phyloP scores from a whole-genome alignment of 2,113 vertebrate genomes.

The Collichthys lucidus region DNA sequence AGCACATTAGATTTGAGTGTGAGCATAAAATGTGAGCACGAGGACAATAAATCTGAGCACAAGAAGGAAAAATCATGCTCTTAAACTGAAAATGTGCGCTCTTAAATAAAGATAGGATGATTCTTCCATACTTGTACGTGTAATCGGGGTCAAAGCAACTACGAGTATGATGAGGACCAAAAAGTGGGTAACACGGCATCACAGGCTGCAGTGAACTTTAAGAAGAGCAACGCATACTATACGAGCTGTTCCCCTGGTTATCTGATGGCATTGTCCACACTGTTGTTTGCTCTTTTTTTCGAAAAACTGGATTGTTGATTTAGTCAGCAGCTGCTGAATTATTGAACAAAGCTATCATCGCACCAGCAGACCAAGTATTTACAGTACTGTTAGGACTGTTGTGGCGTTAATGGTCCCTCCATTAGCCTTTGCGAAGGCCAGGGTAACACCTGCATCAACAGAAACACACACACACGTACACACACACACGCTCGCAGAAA shows the following conservation, averaged over 20 bases:
- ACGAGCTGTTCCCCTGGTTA: constrained; percentile 15
- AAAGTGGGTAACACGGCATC: background rate
- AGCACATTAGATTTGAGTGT: no score
- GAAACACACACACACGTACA: constrained; percentile 42
- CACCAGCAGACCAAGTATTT: constrained; percentile 73
- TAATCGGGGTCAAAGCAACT: no score
- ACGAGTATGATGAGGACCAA: background rate
- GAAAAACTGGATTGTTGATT: constrained; percentile 62
- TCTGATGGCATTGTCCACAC: constrained; percentile 38
- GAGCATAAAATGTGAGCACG: no score
- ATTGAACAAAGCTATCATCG: constrained; percentile 75
- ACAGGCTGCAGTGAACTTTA: background rate
- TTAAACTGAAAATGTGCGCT: no score
- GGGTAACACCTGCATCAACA: constrained; percentile 78
- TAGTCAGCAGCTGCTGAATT: constrained; percentile 76
- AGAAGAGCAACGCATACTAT: background rate
- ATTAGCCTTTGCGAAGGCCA: constrained; percentile 70
- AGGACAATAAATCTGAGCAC: no score
- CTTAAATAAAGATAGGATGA: no score
- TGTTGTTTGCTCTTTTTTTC: constrained; percentile 47
- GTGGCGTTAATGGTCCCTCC: constrained; percentile 73
- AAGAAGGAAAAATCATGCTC: no score
- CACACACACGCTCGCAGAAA: constrained; percentile 34
- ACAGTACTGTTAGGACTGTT: constrained; percentile 72
- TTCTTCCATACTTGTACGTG: no score